These are phyloP conservation scores for Botia almorhae DNA, from an alignment of 2,797 vertebrate genomes.

Conservation along the genomic window DNA sequence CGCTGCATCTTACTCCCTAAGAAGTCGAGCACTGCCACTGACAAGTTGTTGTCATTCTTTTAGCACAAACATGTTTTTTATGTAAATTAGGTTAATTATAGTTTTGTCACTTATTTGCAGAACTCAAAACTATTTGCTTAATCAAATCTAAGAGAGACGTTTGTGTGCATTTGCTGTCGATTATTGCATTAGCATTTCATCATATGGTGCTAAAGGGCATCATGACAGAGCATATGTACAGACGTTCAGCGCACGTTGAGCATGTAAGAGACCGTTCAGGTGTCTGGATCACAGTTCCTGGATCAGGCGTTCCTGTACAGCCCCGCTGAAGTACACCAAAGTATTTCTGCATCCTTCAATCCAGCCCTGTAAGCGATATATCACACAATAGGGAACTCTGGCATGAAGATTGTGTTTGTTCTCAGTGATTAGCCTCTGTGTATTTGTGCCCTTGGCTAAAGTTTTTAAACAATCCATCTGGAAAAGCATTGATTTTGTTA, in stretches of 20 bases:
- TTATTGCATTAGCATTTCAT: neutral
- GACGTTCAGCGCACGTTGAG: neutral
- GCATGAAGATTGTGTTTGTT: neutral
- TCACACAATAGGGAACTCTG: neutral
- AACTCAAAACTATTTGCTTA: neutral
- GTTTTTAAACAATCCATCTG: slow-evolving; percentile 3
- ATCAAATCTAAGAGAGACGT: neutral
- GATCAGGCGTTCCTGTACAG: neutral
- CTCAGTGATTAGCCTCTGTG: neutral
- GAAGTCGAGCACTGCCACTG: too few species aligned
- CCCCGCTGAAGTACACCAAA: neutral
- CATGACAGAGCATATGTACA: neutral
- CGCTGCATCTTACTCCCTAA: neutral
- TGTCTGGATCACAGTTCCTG: neutral
- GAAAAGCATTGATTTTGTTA: slow-evolving; percentile 33
- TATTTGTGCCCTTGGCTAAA: slow-evolving; percentile 18
- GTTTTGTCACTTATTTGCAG: neutral
- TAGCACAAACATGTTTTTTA: neutral
- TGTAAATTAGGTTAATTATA: slow-evolving; percentile 4
- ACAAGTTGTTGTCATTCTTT: neutral
- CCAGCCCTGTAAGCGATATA: neutral
- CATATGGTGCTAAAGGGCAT: neutral
- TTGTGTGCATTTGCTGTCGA: slow-evolving; percentile 2
- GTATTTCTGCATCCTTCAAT: neutral
- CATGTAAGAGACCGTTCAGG: too few species aligned